A percentile compares a stretch with the other conserved stretches of the same genome.
Conservation (phyloP, 2,888 invertebrate species). For the Cheilosia pagana region DNA sequence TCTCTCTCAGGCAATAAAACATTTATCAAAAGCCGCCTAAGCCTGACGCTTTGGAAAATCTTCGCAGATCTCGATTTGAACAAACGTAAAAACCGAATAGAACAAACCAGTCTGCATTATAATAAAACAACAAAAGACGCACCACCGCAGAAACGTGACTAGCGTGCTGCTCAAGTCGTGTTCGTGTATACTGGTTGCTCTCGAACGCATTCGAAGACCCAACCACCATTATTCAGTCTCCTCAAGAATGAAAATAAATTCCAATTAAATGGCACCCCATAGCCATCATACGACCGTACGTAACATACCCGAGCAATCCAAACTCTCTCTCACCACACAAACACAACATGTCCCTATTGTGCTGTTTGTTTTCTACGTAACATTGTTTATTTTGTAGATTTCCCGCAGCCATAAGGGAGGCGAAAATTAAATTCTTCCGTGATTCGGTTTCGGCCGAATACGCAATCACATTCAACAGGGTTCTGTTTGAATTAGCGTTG, state of each 20-base stretch:
- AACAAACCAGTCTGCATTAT: background rate
- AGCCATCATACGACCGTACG: background rate
- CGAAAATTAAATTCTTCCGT: constrained; percentile 26
- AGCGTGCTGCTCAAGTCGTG: constrained; percentile 11
- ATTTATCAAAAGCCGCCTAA: constrained; percentile 45
- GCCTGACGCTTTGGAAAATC: constrained; percentile 8
- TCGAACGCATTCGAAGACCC: constrained; percentile 13
- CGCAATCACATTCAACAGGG: background rate
- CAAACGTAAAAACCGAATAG: constrained; percentile 16
- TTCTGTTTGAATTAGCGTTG: constrained; percentile 22
- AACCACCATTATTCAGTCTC: constrained; percentile 29
- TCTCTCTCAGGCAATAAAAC: constrained; percentile 38
- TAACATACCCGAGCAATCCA: background rate
- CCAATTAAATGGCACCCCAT: constrained; percentile 23
- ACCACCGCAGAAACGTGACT: constrained; percentile 45
- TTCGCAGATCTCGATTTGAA: background rate
- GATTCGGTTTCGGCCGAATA: background rate
- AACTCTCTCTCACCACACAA: background rate
- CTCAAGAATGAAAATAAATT: constrained; percentile 41
- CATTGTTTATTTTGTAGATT: constrained; percentile 1
- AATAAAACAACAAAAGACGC: background rate
- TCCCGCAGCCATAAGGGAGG: constrained; percentile 5
- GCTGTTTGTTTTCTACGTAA: background rate
- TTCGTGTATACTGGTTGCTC: constrained; percentile 14
- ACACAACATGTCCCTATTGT: no score